phyloP scores from a whole-genome alignment of 1,140 invertebrate species.

The Spodoptera litura region DNA sequence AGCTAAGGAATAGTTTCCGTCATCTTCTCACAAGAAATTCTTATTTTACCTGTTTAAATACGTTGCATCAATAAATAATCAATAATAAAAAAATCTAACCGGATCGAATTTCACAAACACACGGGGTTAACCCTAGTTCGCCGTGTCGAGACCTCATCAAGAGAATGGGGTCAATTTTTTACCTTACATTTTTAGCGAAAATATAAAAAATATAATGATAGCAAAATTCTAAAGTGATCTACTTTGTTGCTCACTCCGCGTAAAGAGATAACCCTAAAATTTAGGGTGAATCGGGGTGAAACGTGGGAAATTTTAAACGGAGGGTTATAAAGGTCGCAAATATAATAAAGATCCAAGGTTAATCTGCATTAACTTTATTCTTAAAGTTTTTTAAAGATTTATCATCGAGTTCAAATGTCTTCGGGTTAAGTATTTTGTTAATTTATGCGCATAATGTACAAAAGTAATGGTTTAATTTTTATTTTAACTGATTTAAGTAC shows the following conservation, averaged over 20 bases:
- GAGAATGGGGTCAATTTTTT: constrained; percentile 76
- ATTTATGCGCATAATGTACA: constrained; percentile 51
- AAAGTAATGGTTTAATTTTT: not conserved
- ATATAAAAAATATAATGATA: constrained; percentile 67
- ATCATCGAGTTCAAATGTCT: constrained; percentile 50
- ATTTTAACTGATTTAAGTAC: not conserved
- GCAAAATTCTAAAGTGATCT: constrained; percentile 77
- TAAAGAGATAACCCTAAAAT: constrained; percentile 79
- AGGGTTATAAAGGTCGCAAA: constrained; percentile 62
- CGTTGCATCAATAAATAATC: constrained; percentile 34
- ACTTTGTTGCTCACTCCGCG: constrained; percentile 63
- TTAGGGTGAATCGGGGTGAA: constrained; percentile 81
- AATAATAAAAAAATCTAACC: constrained; percentile 56
- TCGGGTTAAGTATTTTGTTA: constrained; percentile 35
- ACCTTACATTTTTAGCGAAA: constrained; percentile 55
- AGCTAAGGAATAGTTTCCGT: not conserved
- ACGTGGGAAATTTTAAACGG: constrained; percentile 55
- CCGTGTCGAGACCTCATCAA: constrained; percentile 81
- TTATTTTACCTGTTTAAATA: constrained; percentile 44
- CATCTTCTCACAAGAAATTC: constrained; percentile 68
- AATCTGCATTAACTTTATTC: constrained; percentile 73
- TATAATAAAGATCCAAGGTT: constrained; percentile 66
- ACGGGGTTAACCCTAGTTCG: constrained; percentile 76
- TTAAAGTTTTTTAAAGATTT: constrained; percentile 51
- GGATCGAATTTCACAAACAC: constrained; percentile 81